Percentiles rank a stretch among this genome's conserved stretches.
phyloP scores from a whole-genome alignment of 2,888 invertebrate species.

The Cephonodes hylas region DNA sequence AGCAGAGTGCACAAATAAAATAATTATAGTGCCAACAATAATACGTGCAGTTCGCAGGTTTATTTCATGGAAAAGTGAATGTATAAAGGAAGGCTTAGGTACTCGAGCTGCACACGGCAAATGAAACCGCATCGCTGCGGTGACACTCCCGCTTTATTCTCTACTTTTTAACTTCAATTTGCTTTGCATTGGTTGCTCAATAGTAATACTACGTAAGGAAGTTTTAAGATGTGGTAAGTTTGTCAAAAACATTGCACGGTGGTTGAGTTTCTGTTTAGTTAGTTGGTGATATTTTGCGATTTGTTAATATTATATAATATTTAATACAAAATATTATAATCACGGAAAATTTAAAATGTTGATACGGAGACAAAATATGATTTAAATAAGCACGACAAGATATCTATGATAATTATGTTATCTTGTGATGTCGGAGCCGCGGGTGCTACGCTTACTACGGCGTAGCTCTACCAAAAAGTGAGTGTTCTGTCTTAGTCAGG shows the following conservation, averaged over 20 bases:
- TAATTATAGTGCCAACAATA: background rate
- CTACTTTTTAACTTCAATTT: background rate
- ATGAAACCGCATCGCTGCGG: conserved; percentile 34
- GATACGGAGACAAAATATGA: no score
- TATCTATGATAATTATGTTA: no score
- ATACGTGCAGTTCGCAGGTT: background rate
- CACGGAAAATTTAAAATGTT: no score
- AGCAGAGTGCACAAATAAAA: background rate
- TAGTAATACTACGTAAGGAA: background rate
- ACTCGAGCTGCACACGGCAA: conserved; percentile 18
- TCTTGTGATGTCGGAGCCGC: no score
- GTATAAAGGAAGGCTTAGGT: background rate
- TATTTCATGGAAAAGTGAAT: background rate
- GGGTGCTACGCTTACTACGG: no score
- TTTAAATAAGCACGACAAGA: no score
- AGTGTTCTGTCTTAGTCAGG: no score
- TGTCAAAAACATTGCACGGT: background rate
- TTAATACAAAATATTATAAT: no score
- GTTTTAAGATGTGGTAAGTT: background rate
- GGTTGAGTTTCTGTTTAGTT: no score
- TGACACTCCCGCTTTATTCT: conserved; percentile 20
- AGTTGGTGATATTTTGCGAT: no score
- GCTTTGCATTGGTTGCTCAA: background rate
- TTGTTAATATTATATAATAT: no score
- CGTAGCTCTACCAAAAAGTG: no score